Evolutionary conservation across 2,113 vertebrate genomes (phyloP), one percentile per base, ranked within the genome.

Genomic region (Ia io): DNA sequence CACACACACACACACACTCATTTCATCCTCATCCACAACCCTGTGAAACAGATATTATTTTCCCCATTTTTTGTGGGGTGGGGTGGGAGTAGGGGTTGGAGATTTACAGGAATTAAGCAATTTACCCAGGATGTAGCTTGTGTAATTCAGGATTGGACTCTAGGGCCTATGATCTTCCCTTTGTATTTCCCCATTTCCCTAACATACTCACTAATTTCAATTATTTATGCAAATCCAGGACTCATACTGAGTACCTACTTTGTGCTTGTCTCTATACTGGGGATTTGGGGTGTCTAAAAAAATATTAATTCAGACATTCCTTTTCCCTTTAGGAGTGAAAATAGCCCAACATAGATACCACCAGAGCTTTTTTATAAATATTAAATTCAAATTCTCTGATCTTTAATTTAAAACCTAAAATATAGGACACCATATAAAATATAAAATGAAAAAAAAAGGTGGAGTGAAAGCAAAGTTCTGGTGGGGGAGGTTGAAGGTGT

Each of bases 161-260:
- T 12, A 79, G 17, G n/a, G 17, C n/a, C 44, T 49, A 56, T 47
- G 13, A 17, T 84, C 44, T 80, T 49, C 14, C 17, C 23, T 65
- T 56, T 51, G 7, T 76, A 10, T 82, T 73, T 1, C 9, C 37
- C 42, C 28, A 88, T 11, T 13, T 95, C 65, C 44, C 49, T 49
- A 49, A 70, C 88, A 95, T 82, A 71, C 17, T 73, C 51, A 67
- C 18, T 89, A 6, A 83, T 77, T 59, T 87, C n/a, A 94, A n/a
- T 84, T 53, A 79, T 40, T 79, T 92, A 44, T 69, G 17, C 13
- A 76, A 69, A 85, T 77, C 56, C n/a, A 70, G 23, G 18, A 82
- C 30, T 90, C 80, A 6, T 44, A 51, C 9, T 30, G 5, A 78
- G 28, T 5, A 59, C 12, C 49, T 84, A 28, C 28, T 47, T 23